These are phyloP conservation scores for Campylomormyrus numenius DNA, from an alignment of 2,113 vertebrate species.

Conservation along the genomic window DNA sequence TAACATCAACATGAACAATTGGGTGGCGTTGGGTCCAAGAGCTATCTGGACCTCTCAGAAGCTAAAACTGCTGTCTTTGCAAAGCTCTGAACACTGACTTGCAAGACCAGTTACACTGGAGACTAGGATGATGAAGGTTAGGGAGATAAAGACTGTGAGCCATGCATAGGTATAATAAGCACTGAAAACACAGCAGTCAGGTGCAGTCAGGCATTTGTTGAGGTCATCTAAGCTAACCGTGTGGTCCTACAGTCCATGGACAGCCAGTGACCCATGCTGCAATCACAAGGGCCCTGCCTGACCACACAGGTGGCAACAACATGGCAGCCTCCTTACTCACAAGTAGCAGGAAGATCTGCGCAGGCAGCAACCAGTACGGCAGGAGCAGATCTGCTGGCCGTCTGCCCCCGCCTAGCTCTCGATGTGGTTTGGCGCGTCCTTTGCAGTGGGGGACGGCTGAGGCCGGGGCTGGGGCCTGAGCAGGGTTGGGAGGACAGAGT, in stretches of 20 bases:
- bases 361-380: not conserved
- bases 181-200: not conserved
- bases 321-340: not conserved
- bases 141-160: not conserved
- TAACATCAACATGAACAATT: not conserved
- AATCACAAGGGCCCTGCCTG: not conserved
- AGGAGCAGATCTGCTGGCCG: conserved; percentile 17
- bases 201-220: not conserved
- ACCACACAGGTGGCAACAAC: not conserved
- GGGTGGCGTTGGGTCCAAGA: not conserved
- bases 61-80: not conserved
- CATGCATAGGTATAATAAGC: not conserved
- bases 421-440: conserved; percentile 36
- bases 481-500: not conserved
- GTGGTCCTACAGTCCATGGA: not conserved
- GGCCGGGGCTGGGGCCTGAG: conserved; percentile 2
- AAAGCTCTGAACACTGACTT: not conserved
- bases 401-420: conserved; percentile 25
- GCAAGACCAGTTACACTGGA: not conserved
- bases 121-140: not conserved
- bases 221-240: not conserved
- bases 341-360: not conserved
- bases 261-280: not conserved
- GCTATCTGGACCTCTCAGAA: not conserved
- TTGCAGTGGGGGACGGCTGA: conserved; percentile 39